Evolutionary conservation across 2,888 invertebrate species (phyloP), one percentile per base, ranked within the genome.

Genomic region (Julus scanicus): DNA sequence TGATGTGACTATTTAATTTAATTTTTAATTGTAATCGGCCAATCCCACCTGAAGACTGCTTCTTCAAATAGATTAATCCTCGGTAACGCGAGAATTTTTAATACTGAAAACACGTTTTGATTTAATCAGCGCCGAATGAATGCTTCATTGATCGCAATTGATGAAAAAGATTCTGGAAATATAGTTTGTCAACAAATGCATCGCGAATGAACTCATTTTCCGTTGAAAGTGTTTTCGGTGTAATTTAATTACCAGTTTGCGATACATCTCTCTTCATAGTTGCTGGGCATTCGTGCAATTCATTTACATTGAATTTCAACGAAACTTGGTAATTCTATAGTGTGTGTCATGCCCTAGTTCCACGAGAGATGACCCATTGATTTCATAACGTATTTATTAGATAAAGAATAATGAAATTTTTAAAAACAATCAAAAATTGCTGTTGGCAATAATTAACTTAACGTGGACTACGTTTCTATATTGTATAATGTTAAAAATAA

Each of bases 281-380:
- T 80, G 80, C 80, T 80, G 37, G 37, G 80, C 80, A 80, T 37
- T 80, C 80, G 80, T 37, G 37, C 80, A 80, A 80, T 80, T 80
- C 37, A 80, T 80, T 80, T 29, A 80, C 80, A 37, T 37, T 80
- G 8, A 80, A 80, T 80, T 39, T 80, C 37, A 13, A 8, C 29
- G 80, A 80, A 80, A 80, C 80, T 80, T 37, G 15, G 80, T 80
- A 80, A 80, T 80, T 80, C 37, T 80, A 80, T 80, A 80, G 80
- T 80, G 80, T 80, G 80, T 80, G 11, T 80, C 80, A 80, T 80
- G 80, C 80, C 29, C 80, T 37, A 37, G 11, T 80, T 80, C 13
- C 29, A 80, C 15, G 37, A 37, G 80, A 15, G 80, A 37, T 80
- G 29, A 37, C 20, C 63, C 20, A 29, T 20, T 71, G 63, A 20